Base-by-base conservation (phyloP, 2,113 vertebrate species). In the Microcebus ravelobensis region DNA sequence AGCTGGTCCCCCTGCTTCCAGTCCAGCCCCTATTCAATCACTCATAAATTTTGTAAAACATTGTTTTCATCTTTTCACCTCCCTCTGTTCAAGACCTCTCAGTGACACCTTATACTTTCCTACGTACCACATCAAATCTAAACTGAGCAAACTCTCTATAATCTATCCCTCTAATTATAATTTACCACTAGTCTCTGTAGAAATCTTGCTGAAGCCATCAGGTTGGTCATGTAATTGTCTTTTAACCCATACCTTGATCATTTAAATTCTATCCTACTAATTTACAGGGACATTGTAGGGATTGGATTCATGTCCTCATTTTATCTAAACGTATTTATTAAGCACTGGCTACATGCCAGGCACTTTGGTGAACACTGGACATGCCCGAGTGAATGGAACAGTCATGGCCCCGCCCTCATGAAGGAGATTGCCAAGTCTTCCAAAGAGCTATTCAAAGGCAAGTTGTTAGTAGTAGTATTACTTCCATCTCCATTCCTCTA, bases 171-270 rank as follows among this genome's bases (percentile, higher is more conserved):
- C 15, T 71, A 74, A 90, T 92, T 90, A 73, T 4, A 61, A 73
- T 15, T 76, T 55, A 68, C n/a, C 57, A 63, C 65, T 29, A 31
- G 34, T 82, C 92, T 45, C 59, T 92, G 8, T 34, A 90, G 79
- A 87, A 83, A 42, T 90, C 63, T 61, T 87, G 48, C 83, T 68
- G 27, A 92, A 68, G 2, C 3, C 57, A 87, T 68, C n/a, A 65
- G 11, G 2, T 61, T 86, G 55, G 23, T 87, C 68, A 79, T 71
- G 59, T 95, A 81, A 95, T 91, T 81, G 31, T 76, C 85, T 86
- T 70, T 70, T 61, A 94, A 88, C 52, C 31, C 45, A 87, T 2
- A 27, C 83, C 65, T 87, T 88, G 65, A 68, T 81, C 85, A 93
- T 93, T 68, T 82, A 82, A 93, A 57, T 57, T 70, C 29, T 86